Evolutionary conservation across 2,888 invertebrate genomes (phyloP).

Genomic region (Eugnorisma glareosa): DNA sequence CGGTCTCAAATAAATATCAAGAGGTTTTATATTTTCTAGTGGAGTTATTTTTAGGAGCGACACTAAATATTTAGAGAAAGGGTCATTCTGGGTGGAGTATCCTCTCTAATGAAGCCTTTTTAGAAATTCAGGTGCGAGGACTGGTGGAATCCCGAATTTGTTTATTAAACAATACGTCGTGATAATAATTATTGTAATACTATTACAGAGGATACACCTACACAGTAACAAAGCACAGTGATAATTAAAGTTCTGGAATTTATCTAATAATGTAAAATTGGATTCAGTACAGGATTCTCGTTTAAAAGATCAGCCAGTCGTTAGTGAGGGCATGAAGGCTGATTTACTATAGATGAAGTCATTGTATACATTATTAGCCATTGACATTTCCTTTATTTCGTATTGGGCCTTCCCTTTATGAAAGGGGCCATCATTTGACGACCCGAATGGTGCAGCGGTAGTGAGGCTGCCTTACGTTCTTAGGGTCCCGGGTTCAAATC

Average conservation of each 20-base stretch:
- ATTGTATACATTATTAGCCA: neutral
- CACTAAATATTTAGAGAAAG: slow-evolving; percentile 17
- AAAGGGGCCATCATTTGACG: neutral
- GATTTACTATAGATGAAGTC: neutral
- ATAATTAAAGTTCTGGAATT: neutral
- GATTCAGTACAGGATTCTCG: neutral
- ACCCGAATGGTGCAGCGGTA: no score
- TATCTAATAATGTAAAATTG: neutral
- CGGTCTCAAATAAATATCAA: slow-evolving; percentile 39
- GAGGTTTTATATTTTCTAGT: slow-evolving; percentile 29
- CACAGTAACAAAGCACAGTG: neutral
- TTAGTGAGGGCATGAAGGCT: neutral
- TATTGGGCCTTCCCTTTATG: neutral
- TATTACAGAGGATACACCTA: neutral
- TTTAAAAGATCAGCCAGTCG: neutral
- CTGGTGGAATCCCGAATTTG: neutral
- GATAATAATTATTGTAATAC: no score
- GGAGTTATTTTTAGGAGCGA: slow-evolving; percentile 23
- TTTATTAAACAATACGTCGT: neutral
- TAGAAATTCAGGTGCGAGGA: neutral
- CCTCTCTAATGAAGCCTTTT: slow-evolving; percentile 1
- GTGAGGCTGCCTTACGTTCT: no score
- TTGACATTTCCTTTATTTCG: neutral
- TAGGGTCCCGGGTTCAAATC: no score
- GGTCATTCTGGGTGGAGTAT: neutral